Evolutionary conservation across 2,888 invertebrate genomes (phyloP), one percentile per base, ranked within the genome.

Genomic region (Anthophora plumipes): DNA sequence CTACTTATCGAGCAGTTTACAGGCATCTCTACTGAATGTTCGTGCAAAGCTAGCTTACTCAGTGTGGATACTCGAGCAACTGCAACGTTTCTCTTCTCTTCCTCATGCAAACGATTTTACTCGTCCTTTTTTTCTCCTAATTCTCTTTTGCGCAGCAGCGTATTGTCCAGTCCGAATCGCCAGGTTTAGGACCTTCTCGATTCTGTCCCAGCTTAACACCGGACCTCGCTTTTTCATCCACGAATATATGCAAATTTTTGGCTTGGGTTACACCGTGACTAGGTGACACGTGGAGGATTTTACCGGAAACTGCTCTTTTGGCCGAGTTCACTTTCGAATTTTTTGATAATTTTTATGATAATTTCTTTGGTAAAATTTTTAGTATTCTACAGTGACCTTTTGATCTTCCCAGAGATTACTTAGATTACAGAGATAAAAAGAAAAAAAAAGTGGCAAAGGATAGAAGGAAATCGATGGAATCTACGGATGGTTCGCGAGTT

Each of bases 1-100:
- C 68, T 68, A 68, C 68, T 75, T 75, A 75, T 75, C 69, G 69
- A 46, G 68, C 22, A 46, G 68, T 69, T 68, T 74, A 57, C 59
- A 52, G 59, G 12, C 74, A 20, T 54, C 37, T 55, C 20, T 12
- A 37, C n/a, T 17, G 54, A n/a, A 54, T 37, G 31, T 31, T 25
- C 63, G n/a, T 63, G 11, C 52, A 43, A 52, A 61, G 41, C 52
- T 43, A 54, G 41, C 50, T 61, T 12, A 43, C 12, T 39, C 63
- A 8, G 31, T 17, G 31, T n/a, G n/a, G 11, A 71, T 25, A 20
- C 41, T 39, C 20, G n/a, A 9, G n/a, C 31, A 0, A 11, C 31
- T n/a, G n/a, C n/a, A n/a, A 17, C 46, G 12, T 41, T 31, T 11
- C 11, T 9, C 6, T 57, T 7, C 17, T 14, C 46, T 22, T 25